Percentiles rank a stretch among this genome's conserved stretches.
These are phyloP conservation scores for Galbula dea DNA, from an alignment of 2,113 vertebrate species.

Conservation along the genomic window DNA sequence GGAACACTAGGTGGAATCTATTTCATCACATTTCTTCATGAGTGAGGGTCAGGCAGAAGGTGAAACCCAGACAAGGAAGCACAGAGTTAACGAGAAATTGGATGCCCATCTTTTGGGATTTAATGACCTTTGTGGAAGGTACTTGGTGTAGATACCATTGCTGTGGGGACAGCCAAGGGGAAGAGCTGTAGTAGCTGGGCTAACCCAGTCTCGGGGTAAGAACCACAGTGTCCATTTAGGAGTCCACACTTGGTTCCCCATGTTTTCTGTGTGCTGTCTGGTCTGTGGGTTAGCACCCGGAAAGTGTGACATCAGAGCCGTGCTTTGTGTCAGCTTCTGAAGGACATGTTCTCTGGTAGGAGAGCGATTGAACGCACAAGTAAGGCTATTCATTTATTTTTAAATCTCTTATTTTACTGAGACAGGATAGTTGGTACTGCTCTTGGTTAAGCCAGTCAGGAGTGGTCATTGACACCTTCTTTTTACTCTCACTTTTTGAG, in stretches of 20 bases:
- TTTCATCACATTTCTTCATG: not conserved
- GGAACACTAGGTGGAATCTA: too few relatives aligned
- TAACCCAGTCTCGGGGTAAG: not conserved
- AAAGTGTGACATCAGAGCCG: accelerated
- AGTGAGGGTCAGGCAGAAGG: not conserved
- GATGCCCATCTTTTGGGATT: not conserved
- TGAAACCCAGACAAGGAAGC: not conserved
- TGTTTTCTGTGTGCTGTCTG: not conserved
- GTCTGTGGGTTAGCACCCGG: not conserved
- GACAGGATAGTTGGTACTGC: not conserved
- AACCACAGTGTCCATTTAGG: not conserved
- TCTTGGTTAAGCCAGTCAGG: not conserved
- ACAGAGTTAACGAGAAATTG: not conserved
- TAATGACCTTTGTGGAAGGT: not conserved
- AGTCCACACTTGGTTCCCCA: not conserved
- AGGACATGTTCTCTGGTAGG: not conserved
- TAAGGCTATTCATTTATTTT: too few relatives aligned
- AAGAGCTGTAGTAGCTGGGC: not conserved
- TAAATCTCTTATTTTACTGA: not conserved
- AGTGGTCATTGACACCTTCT: not conserved
- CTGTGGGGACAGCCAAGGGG: not conserved
- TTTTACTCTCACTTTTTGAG: not conserved
- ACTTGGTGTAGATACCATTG: accelerated
- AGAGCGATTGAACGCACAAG: not conserved
- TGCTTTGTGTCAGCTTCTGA: not conserved